Evolutionary conservation across 2,888 invertebrate genomes (phyloP), one percentile per base, ranked within the genome.

Genomic region (Caenorhabditis sulstoni): DNA sequence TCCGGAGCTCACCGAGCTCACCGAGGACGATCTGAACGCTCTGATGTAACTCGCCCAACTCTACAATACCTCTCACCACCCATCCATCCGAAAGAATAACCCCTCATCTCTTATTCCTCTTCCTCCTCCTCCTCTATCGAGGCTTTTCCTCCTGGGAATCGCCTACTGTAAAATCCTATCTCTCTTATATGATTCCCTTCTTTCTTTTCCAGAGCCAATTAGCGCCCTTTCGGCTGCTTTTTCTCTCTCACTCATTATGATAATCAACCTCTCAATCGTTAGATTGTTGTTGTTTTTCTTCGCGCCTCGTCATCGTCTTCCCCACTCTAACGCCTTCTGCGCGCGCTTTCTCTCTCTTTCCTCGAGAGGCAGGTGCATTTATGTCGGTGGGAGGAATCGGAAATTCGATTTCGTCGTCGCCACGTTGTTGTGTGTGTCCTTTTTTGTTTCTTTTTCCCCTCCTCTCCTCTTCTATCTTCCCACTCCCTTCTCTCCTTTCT

Each of bases 1-100:
- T 61, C 89, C 89, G 22, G 85, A 86, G 16, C 70, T 88, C 14
- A 74, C 79, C 7, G 83, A 83, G 41, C 74, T 84, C 59, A 66
- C 71, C 45, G 76, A 76, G 45, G 71, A 75, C 47, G 76, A 79
- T 44, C 62, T 80, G 49, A 67, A 80, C 50, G 76, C 75, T 29
- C 61, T 80, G 50, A 73, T 71, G 57, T 75, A 71, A 70, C 12
- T 45, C 11, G 11, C 4, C 12, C 35, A 29, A 20, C 55, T 29
- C 29, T 29, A 5, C 29, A 41, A 39, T 37, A 71, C 62, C 71
- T 62, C 68, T 53, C 50, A 41, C 23, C 29, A 41, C 41, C 41
- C 14, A 11, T 14, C 61, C 29, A 20, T 45, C 65, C 73, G 73
- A 65, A 73, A 65, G 65, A 64, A 59, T 47, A 57, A 45, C 59